phyloP scores from a whole-genome alignment of 1,140 invertebrate genomes.

The Philopotamus ludificatus region DNA sequence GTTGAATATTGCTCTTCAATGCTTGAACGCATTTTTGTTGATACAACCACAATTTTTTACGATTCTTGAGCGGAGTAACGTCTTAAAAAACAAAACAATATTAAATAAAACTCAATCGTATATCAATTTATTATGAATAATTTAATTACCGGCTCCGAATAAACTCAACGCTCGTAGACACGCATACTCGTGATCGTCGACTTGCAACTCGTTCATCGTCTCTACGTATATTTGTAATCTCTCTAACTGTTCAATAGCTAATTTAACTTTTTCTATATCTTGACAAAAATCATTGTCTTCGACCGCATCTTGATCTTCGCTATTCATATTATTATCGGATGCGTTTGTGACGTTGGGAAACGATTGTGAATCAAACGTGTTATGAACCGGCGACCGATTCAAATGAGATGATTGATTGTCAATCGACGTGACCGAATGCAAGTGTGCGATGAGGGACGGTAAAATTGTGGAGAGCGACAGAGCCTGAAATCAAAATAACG shows the following conservation, averaged over 20 bases:
- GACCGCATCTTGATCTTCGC: not conserved
- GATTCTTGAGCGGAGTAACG: constrained; percentile 28
- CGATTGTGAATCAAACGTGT: not conserved
- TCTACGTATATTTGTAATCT: constrained; percentile 82
- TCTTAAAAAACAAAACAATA: constrained; percentile 26
- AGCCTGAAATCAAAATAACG: constrained; percentile 30
- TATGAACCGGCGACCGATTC: constrained; percentile 3
- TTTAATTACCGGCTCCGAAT: constrained; percentile 53
- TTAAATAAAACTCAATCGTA: not conserved
- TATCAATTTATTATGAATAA: not conserved
- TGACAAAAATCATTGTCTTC: constrained; percentile 14
- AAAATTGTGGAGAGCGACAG: constrained; percentile 46
- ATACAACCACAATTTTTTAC: constrained; percentile 32
- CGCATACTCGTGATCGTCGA: constrained; percentile 83
- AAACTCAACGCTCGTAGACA: constrained; percentile 86
- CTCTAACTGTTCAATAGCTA: constrained; percentile 76
- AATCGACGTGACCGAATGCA: constrained; percentile 45
- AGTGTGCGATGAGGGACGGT: constrained; percentile 46
- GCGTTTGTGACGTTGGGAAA: not conserved
- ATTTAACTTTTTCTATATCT: constrained; percentile 59
- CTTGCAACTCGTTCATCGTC: constrained; percentile 70
- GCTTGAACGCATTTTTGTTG: constrained; percentile 38
- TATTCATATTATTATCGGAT: constrained; percentile 15
- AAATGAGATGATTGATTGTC: constrained; percentile 32
- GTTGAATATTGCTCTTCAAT: constrained; percentile 33